Evolutionary conservation across 1,140 invertebrate genomes (phyloP), one percentile per base, ranked within the genome.

Genomic region (Colletes latitarsis): DNA sequence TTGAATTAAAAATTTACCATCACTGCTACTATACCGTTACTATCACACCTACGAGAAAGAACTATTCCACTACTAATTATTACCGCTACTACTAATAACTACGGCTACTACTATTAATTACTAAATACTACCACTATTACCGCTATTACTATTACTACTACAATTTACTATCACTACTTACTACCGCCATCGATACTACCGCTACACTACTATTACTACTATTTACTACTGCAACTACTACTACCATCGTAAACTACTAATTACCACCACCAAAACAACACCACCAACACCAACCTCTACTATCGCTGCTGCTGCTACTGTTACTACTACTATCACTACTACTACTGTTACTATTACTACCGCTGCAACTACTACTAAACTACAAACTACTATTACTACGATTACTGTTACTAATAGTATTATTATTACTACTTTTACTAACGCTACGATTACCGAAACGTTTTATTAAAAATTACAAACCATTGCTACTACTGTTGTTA

Each of bases 161-260:
- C 64, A 30, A 75, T 72, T 77, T 78, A 62, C 21, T 78, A 72
- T 30, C 58, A 82, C 52, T 77, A 84, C 63, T 79, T 84, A 86
- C 21, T 68, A 71, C 71, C 58, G 63, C 57, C 66, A 67, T 78
- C 64, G 82, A 75, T 81, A 76, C 62, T 83, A 81, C 76, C 49
- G 81, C 74, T 84, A 78, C 66, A 82, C 77, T 63, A 81, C 63
- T 64, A 76, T 69, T 85, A 85, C 75, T 76, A 76, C 41, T 77
- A 82, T 83, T 79, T 77, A 84, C 39, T 80, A 86, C 68, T 19
- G 70, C 70, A 83, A 77, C n/a, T 77, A 86, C 84, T 83, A 64
- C 55, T 58, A 83, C 41, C n/a, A 30, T 63, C 62, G 83, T 39
- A 69, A 30, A 71, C 57, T 71, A 77, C 52, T 69, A 30, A 77